phyloP scores from a whole-genome alignment of 2,888 invertebrate genomes.

The Agonopterix arenella region DNA sequence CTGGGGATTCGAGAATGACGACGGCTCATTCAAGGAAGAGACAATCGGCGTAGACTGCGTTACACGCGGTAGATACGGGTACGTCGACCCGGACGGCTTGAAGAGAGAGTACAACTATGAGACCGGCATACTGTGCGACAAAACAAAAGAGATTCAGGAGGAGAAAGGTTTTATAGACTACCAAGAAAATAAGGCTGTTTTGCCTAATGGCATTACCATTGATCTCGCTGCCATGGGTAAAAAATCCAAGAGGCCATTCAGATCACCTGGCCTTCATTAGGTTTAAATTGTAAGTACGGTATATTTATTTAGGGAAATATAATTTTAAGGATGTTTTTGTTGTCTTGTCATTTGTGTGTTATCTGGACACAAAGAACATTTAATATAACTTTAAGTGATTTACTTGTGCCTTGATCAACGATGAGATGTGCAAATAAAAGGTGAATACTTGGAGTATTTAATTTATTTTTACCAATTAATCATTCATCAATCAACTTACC shows the following conservation, averaged over 20 bases:
- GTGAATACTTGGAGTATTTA: slow-evolving; percentile 4
- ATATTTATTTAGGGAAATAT: slow-evolving; percentile 68
- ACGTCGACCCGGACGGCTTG: slow-evolving; percentile 89
- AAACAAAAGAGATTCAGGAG: slow-evolving; percentile 69
- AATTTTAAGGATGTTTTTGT: slow-evolving; percentile 49
- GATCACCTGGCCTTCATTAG: slow-evolving; percentile 69
- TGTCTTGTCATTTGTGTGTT: slow-evolving; percentile 51
- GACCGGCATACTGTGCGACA: slow-evolving; percentile 85
- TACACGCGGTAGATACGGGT: slow-evolving; percentile 88
- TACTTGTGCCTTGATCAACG: slow-evolving; percentile 30
- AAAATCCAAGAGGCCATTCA: slow-evolving; percentile 82
- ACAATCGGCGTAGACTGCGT: slow-evolving; percentile 86
- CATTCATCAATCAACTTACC: too few species aligned
- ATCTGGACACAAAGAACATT: slow-evolving; percentile 14
- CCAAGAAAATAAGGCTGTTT: slow-evolving; percentile 83
- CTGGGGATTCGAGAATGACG: slow-evolving; percentile 93
- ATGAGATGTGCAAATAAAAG: slow-evolving; percentile 39
- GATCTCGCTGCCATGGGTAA: slow-evolving; percentile 84
- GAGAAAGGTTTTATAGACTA: slow-evolving; percentile 84
- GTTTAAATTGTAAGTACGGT: slow-evolving; percentile 31
- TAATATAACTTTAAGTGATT: slow-evolving; percentile 26
- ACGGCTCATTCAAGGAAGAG: slow-evolving; percentile 92
- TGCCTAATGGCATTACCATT: slow-evolving; percentile 84
- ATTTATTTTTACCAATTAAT: not conserved
- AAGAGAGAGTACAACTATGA: slow-evolving; percentile 89